These are phyloP conservation scores for Hyperoplus immaculatus DNA, from an alignment of 2,797 vertebrate species.

Conservation along the genomic window DNA sequence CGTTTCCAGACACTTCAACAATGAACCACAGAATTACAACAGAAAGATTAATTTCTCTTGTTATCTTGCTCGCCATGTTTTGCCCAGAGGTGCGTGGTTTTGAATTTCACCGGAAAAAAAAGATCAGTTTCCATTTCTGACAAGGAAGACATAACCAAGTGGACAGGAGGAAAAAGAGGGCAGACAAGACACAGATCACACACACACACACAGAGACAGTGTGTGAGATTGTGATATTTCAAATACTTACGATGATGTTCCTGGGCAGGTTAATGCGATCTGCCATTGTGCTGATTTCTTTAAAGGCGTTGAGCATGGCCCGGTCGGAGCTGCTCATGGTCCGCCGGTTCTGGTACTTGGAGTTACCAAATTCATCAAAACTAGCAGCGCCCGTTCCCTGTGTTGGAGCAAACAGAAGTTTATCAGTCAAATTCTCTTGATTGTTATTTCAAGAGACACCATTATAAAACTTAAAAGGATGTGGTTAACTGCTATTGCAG, in stretches of 20 bases:
- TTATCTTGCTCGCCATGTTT: neutral
- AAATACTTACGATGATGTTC: conserved; percentile 94
- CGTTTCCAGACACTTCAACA: neutral
- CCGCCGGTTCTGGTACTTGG: conserved; percentile 97
- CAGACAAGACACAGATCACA: neutral
- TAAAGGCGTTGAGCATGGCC: conserved; percentile 99
- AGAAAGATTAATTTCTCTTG: neutral
- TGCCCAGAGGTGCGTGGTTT: neutral
- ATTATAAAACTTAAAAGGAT: neutral
- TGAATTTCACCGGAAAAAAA: neutral
- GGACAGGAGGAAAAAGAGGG: neutral
- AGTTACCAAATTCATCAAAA: conserved; percentile 99
- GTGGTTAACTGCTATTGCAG: neutral
- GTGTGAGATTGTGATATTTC: neutral
- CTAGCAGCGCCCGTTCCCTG: conserved; percentile 98
- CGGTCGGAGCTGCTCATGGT: conserved; percentile 99
- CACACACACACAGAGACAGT: neutral
- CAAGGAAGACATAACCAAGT: neutral
- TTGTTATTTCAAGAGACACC: neutral
- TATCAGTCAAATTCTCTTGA: neutral
- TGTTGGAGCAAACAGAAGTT: conserved; percentile 1
- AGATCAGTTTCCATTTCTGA: neutral
- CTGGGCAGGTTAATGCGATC: conserved; percentile 99
- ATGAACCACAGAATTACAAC: neutral
- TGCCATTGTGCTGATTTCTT: conserved; percentile 98